Conservation (phyloP, 2,113 vertebrate species). For the Hepsetus odoe region DNA sequence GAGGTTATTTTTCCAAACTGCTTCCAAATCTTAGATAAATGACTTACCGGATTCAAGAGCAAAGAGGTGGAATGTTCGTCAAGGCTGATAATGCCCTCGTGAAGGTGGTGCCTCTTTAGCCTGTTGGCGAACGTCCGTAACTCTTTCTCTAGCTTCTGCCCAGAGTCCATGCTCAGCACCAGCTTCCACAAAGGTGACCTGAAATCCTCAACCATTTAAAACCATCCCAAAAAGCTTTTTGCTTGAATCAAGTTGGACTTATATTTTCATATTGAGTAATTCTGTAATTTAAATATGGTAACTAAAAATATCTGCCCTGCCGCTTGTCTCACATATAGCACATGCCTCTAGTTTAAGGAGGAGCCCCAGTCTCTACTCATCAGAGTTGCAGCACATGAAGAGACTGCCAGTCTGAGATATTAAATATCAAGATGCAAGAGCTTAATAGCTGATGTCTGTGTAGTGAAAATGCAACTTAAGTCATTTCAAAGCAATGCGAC, state of each 20-base stretch:
- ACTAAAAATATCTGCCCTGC: background rate
- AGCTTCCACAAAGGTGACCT: background rate
- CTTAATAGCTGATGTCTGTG: background rate
- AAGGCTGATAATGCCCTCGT: constrained; percentile 3
- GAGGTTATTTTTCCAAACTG: too few species aligned
- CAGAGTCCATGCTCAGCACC: background rate
- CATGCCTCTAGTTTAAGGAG: background rate
- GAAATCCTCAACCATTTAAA: background rate
- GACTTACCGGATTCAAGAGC: background rate
- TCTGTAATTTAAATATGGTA: background rate
- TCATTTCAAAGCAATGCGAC: background rate
- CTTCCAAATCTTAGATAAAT: background rate
- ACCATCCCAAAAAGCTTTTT: background rate
- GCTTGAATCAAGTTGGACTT: background rate
- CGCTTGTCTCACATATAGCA: background rate
- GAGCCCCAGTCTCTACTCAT: background rate
- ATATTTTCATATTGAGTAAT: background rate
- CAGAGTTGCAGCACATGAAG: background rate
- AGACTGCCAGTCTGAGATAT: background rate
- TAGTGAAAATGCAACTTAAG: background rate
- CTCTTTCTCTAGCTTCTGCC: constrained; percentile 9
- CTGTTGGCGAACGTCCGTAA: constrained; percentile 22
- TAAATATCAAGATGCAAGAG: background rate
- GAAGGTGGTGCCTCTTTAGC: constrained; percentile 16
- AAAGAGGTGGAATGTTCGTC: constrained; percentile 19